Percentiles rank a stretch among this genome's conserved stretches.
phyloP scores from a whole-genome alignment of 1,140 invertebrate species.

The Drosophila mojavensis region DNA sequence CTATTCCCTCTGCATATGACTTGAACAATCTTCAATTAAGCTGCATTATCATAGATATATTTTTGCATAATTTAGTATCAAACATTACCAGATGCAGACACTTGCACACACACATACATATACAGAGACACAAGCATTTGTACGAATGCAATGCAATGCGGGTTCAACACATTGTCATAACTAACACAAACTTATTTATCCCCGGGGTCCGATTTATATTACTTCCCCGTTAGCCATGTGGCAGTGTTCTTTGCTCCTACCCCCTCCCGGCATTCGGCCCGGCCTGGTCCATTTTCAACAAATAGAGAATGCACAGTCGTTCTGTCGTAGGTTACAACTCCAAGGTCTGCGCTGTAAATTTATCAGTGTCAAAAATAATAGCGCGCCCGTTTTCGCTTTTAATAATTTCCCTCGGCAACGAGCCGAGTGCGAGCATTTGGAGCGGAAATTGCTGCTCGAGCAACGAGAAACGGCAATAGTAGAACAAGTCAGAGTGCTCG shows the following conservation, averaged over 20 bases:
- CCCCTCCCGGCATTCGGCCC: background rate
- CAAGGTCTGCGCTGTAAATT: slow-evolving; percentile 76
- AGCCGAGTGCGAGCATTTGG: slow-evolving; percentile 70
- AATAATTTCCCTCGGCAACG: slow-evolving; percentile 75
- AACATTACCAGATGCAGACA: background rate
- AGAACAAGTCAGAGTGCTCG: slow-evolving; percentile 19
- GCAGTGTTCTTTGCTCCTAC: background rate
- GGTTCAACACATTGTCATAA: slow-evolving; percentile 65
- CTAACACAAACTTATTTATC: slow-evolving; percentile 81
- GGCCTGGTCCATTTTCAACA: slow-evolving; percentile 11
- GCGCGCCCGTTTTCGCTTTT: slow-evolving; percentile 78
- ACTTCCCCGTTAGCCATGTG: slow-evolving; percentile 70
- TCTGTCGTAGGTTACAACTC: slow-evolving; percentile 57
- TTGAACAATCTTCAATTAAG: slow-evolving; percentile 24
- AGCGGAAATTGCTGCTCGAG: slow-evolving; percentile 77
- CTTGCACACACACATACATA: slow-evolving; percentile 5
- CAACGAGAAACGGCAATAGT: slow-evolving; percentile 33
- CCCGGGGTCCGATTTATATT: slow-evolving; percentile 78
- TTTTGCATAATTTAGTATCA: slow-evolving; percentile 33
- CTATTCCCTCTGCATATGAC: too few species aligned
- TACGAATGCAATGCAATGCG: slow-evolving; percentile 47
- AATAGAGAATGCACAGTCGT: slow-evolving; percentile 22
- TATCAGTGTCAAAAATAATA: slow-evolving; percentile 83
- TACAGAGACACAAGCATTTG: background rate
- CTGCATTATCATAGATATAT: slow-evolving; percentile 25